Conservation (phyloP, 2,888 invertebrate genomes). For the Nasonovia ribisnigri region DNA sequence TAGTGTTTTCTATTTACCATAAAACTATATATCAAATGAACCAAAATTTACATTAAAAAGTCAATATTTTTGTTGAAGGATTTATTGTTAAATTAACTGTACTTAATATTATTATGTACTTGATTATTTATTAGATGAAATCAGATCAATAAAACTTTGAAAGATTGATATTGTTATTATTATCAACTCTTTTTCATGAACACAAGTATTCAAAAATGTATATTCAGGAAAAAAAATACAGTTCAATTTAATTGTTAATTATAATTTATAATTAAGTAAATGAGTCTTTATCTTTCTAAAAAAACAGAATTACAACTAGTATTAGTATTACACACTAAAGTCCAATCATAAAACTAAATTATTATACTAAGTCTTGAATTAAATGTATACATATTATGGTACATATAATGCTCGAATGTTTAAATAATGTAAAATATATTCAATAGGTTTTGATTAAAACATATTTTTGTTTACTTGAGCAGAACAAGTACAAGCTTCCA, state of each 20-base stretch:
- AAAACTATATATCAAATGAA: too few relatives aligned
- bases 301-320: conserved; percentile 35
- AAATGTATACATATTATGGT: background rate
- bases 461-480: conserved; percentile 9
- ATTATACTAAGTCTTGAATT: conserved; percentile 48
- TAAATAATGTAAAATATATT: conserved; percentile 36
- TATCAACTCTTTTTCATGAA: background rate
- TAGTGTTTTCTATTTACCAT: too few relatives aligned
- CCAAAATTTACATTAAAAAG: too few relatives aligned
- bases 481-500: conserved; percentile 22
- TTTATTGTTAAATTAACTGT: background rate
- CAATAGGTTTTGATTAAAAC: conserved; percentile 53
- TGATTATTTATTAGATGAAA: too few relatives aligned
- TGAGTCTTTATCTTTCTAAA: conserved; percentile 48
- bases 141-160: background rate
- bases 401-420: background rate
- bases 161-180: background rate
- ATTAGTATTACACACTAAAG: conserved; percentile 52
- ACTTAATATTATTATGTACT: too few relatives aligned
- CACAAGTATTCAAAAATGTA: background rate
- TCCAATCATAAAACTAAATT: conserved; percentile 39
- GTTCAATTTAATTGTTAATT: conserved; percentile 38
- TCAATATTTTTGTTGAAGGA: background rate
- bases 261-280: conserved; percentile 43
- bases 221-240: background rate